A percentile compares a stretch with the other conserved stretches of the same genome.
phyloP scores from a whole-genome alignment of 1,140 invertebrate genomes.

The Ladona fulva region DNA sequence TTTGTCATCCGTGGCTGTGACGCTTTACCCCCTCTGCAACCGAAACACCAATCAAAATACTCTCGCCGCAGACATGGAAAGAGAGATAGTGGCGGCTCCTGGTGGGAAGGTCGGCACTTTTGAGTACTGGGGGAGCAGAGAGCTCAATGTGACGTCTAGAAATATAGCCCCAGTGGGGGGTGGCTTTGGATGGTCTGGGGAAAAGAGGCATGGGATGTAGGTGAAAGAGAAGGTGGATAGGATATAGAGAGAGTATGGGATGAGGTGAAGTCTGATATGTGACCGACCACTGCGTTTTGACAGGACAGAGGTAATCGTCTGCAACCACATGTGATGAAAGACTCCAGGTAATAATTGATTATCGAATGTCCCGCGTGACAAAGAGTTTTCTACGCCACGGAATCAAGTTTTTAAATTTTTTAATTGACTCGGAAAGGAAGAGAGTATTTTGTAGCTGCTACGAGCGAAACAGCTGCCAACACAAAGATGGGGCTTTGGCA shows the following conservation, averaged over 20 bases:
- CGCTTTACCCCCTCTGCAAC: not conserved
- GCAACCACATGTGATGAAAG: not conserved
- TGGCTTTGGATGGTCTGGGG: not conserved
- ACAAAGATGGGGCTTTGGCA: too few relatives aligned
- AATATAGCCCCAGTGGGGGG: not conserved
- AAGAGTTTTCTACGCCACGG: too few relatives aligned
- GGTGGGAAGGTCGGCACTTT: not conserved
- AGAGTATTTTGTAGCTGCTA: too few relatives aligned
- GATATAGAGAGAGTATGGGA: not conserved
- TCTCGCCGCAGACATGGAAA: not conserved
- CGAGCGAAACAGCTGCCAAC: too few relatives aligned
- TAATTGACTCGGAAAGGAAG: too few relatives aligned
- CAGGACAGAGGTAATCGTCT: not conserved
- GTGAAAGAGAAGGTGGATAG: not conserved
- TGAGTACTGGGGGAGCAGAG: not conserved
- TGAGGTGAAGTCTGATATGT: not conserved
- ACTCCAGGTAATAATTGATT: not conserved
- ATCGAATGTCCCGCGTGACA: not conserved
- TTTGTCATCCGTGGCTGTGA: too few relatives aligned
- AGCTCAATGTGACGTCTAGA: not conserved
- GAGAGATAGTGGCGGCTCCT: not conserved
- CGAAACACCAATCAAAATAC: conserved; percentile 1
- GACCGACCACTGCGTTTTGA: not conserved
- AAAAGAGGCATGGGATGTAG: not conserved
- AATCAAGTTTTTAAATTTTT: too few relatives aligned